Base-by-base conservation (phyloP, 2,888 invertebrate genomes). In the Pseudanteris insignis region DNA sequence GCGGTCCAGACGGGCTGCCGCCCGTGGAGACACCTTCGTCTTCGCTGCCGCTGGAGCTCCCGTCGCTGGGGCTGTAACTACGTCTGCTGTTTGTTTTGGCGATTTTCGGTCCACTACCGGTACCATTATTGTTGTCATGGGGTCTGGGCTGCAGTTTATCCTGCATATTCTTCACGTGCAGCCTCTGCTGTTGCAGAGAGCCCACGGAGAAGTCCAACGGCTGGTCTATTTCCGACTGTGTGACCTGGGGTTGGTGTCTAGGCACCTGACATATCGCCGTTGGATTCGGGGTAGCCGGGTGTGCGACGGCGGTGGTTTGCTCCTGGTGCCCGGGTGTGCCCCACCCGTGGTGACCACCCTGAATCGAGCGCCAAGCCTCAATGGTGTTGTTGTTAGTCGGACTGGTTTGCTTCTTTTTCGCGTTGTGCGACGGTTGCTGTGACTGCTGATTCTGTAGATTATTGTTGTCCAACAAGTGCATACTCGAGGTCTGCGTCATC, bases 191-290 rank as follows among this genome's bases (percentile, higher is more conserved):
- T 40, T 79, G 79, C 64, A 84, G 81, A 60, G 84, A 84, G 62
- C 84, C 84, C 84, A 88, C 88, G 79, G 89, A 89, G 82, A 89
- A 89, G 83, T 89, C 89, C 72, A 89, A 83, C 69, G 89, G 89
- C 81, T 88, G 88, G 78, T 85, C 85, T 53, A 76, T 79, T 53
- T 75, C 81, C 69, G 75, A 69, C 36, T 74, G 75, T 30, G 70
- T 67, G 25, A 65, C 33, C 29, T 80, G 81, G 50, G 76, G 81
- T 79, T 84, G 83, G 80, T 79, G 74, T 29, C 62, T 48, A 62
- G 80, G 75, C 71, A 81, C 79, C 68, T 81, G 81, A 61, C 77
- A 77, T 55, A 81, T 78, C 38, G 74, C 72, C 85, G 86, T 86
- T 81, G 87, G 87, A 84, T 86, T 85, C 70, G 67, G 79, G 59